phyloP scores from a whole-genome alignment of 2,888 invertebrate genomes.

The Gisinianus flammeolus region DNA sequence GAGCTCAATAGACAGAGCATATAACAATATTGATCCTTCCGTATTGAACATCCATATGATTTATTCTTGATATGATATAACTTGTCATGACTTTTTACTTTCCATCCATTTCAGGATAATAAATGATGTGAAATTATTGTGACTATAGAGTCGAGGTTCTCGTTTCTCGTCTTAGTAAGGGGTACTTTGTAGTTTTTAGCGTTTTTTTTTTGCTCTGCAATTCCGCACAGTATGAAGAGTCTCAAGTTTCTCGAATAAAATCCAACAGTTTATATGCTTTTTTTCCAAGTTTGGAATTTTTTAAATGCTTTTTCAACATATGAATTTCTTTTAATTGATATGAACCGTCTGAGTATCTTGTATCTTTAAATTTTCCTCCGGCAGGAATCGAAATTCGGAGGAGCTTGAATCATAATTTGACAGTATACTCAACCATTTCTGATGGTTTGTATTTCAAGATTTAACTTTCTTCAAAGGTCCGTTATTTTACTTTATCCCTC shows the following conservation, averaged over 20 bases:
- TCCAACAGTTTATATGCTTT: no score
- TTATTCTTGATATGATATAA: slow-evolving; percentile 19
- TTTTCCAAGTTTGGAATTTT: neutral
- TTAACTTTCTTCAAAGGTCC: neutral
- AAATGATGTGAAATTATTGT: slow-evolving; percentile 8
- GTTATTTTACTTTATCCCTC: neutral
- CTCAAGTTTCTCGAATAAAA: neutral
- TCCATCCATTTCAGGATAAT: neutral
- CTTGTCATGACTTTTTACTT: slow-evolving; percentile 22
- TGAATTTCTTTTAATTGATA: no score
- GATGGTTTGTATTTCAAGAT: neutral
- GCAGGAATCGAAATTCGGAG: neutral
- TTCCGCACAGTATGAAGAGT: neutral
- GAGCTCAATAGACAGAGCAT: neutral
- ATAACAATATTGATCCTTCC: neutral
- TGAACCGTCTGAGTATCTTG: no score
- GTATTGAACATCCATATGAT: neutral
- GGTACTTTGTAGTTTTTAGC: neutral
- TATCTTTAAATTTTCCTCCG: no score
- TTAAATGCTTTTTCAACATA: no score
- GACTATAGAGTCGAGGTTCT: no score
- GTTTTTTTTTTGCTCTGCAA: neutral
- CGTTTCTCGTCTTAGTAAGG: neutral
- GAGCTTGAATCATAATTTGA: no score
- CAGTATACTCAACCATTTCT: neutral